Evolutionary conservation across 2,797 vertebrate genomes (phyloP), one percentile per base, ranked within the genome.

Genomic region (Sebastes taczanowskii): DNA sequence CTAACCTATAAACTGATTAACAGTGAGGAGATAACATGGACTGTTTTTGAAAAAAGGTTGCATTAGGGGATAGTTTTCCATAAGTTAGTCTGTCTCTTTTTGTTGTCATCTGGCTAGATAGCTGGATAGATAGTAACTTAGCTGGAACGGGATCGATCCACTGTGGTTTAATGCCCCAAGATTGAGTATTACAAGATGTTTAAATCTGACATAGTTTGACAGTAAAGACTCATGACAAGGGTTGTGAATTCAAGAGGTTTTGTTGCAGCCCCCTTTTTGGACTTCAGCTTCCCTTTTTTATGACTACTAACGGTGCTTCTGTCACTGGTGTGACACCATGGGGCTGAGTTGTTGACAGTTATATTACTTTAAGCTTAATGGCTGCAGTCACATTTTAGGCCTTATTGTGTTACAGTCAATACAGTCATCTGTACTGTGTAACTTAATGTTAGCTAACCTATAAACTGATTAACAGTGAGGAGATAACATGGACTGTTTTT

Each of bases 111-210:
- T 3, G 30, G 1, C 7, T 32, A 7, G 30, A 30, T 8, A 30
- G 30, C 8, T 8, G 8, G 30, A 30, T 30, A 30, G 30, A 30
- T 30, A 30, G 30, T 30, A 30, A 2, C 7, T 30, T 30, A 30
- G 62, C 67, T 74, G 70, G 79, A 78, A 71, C 78, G 10, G 81
- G 61, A 59, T 83, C 77, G 73, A 77, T 63, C 72, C 53, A 4
- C n/a, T 2, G 29, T 2, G 29, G 2, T 23, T 1, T 14, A 2
- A 1, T 25, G 16, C 20, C 29, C 16, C 16, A 46, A 18, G 10
- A 22, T 23, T 1, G 0, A 1, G 6, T 4, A 32, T 32, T 32
- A 32, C 7, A 8, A 32, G 6, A 3, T 25, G 14, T 16, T 16
- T 0, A 25, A 11, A 4, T 1, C 3, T 10, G 2, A 32, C 10